Base-by-base conservation (phyloP, 2,888 invertebrate species). In the Arge pagana region DNA sequence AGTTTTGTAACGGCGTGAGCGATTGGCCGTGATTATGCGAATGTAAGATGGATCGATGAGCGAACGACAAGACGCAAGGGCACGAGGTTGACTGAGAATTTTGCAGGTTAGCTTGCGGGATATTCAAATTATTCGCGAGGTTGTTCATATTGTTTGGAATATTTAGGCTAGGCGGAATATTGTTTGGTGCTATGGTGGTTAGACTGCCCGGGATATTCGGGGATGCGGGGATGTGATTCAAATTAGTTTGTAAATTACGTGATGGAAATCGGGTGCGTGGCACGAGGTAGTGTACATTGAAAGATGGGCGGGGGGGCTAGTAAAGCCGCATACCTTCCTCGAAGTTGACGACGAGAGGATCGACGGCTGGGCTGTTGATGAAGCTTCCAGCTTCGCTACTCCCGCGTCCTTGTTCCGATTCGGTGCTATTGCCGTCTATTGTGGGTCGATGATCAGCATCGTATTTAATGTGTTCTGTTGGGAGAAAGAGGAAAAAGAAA, bases 281-380 rank as follows among this genome's bases (percentile, higher is more conserved):
- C 65, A 74, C 71, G 68, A 75, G 72, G 69, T 76, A 76, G 69
- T 74, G 76, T 66, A 74, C 69, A 70, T 75, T 75, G 70, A 71
- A 74, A 67, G 75, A 71, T 68, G 72, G 71, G 67, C 74, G 72
- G 71, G 74, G 74, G 76, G 74, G 75, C 76, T 84, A 85, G 82
- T 86, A 86, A 78, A 87, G 83, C 74, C 86, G 84, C 87, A 87
- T 87, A 87, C 88, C 88, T 87, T 88, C 88, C 81, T 88, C 88
- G 78, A 88, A 87, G 82, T 85, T 87, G 72, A 88, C 87, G 68
- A 88, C 88, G 66, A 89, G 82, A 31, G 87, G 85, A 73, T 87
- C 87, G 58, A 86, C 85, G 41, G 84, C 83, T 60, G 78, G 74
- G 61, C 71, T 76, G 54, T 71, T 70, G 54, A 73, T 74, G 66